Conservation (phyloP, 2,113 vertebrate species). For the Pyxicephalus adspersus region DNA sequence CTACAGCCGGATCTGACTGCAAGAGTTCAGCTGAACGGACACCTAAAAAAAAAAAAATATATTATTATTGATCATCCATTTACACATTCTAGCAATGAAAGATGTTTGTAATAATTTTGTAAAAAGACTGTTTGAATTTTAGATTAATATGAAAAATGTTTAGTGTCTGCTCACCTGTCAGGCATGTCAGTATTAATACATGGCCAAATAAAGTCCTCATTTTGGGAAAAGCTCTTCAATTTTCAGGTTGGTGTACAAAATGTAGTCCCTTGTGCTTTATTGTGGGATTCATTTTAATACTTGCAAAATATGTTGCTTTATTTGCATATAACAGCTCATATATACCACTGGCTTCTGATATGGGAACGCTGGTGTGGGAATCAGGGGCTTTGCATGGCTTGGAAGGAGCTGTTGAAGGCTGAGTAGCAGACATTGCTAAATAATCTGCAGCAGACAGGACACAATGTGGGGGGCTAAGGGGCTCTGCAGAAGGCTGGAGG, state of each 20-base stretch:
- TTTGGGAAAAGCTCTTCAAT: too few relatives aligned
- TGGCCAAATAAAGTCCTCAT: not conserved
- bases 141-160: not conserved
- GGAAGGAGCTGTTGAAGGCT: too few relatives aligned
- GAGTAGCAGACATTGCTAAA: too few relatives aligned
- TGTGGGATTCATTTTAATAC: not conserved
- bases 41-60: constrained; percentile 3
- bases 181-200: not conserved
- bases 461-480: too few relatives aligned
- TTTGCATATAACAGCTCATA: not conserved
- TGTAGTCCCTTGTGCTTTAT: too few relatives aligned
- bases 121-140: not conserved
- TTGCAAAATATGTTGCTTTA: not conserved
- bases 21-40: constrained; percentile 12
- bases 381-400: too few relatives aligned
- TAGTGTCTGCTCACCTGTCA: not conserved
- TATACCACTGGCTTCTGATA: too few relatives aligned
- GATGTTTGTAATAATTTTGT: not conserved
- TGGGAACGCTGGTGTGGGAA: too few relatives aligned
- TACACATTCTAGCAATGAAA: not conserved
- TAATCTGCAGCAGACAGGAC: too few relatives aligned
- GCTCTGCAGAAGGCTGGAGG: too few relatives aligned
- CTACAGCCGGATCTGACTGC: constrained; percentile 30
- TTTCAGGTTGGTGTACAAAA: too few relatives aligned
- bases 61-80: not conserved